phyloP scores from a whole-genome alignment of 2,888 invertebrate genomes.

The Noctua fimbriata region DNA sequence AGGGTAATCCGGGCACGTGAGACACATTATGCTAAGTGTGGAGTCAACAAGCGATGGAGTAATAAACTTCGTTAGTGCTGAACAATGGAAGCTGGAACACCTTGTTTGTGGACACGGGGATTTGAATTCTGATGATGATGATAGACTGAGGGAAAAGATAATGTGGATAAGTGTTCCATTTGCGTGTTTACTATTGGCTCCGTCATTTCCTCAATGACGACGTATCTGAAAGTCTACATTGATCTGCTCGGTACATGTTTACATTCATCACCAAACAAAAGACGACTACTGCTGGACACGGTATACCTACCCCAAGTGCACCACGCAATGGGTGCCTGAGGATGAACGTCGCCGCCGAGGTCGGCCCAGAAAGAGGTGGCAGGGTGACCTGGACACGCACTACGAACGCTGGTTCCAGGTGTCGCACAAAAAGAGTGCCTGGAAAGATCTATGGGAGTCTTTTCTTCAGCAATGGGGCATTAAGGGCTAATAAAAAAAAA shows the following conservation, averaged over 20 bases:
- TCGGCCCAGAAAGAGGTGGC: background rate
- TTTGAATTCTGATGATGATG: background rate
- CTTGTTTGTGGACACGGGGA: slow-evolving; percentile 1
- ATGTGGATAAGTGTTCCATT: background rate
- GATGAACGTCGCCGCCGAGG: background rate
- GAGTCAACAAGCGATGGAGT: slow-evolving; percentile 57
- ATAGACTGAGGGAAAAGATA: background rate
- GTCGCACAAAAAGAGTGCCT: no score
- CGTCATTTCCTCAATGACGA: background rate
- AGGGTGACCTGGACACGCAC: no score
- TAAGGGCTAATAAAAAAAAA: no score
- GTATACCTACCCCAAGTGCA: background rate
- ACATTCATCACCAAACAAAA: background rate
- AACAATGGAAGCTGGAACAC: slow-evolving; percentile 17
- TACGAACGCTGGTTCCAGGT: no score
- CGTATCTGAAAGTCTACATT: background rate
- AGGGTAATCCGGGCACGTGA: slow-evolving; percentile 60
- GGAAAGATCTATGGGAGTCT: no score
- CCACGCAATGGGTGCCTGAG: background rate
- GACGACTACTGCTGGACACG: no score
- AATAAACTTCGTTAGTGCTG: slow-evolving; percentile 58
- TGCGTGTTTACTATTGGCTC: background rate
- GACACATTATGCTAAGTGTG: slow-evolving; percentile 62
- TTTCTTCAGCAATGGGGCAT: no score
- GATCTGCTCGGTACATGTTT: background rate